These are phyloP conservation scores for Peromyscus polionotus DNA, from an alignment of 2,113 vertebrate genomes.

Conservation along the genomic window DNA sequence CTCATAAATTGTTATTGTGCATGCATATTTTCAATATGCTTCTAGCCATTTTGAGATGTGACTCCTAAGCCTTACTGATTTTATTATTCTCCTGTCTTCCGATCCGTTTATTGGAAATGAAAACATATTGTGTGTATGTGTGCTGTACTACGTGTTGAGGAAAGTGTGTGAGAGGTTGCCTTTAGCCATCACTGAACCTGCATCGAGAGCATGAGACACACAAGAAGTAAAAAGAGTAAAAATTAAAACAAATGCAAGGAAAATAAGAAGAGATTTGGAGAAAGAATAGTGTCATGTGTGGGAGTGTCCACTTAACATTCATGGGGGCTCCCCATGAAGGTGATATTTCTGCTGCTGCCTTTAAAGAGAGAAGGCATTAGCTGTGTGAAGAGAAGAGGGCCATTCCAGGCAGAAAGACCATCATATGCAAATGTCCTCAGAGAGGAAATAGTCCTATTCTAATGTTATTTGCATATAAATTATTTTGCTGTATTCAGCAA, in stretches of 20 bases:
- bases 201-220: background rate
- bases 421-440: background rate
- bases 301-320: too few species aligned
- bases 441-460: slow-evolving; percentile 3
- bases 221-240: background rate
- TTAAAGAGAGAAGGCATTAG: background rate
- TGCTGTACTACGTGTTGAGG: background rate
- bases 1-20: background rate
- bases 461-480: background rate
- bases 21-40: background rate
- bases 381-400: background rate
- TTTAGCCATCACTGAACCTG: background rate
- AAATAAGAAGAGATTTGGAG: background rate
- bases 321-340: background rate
- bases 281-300: background rate
- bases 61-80: background rate
- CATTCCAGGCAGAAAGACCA: background rate
- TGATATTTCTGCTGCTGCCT: background rate
- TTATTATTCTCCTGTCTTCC: background rate
- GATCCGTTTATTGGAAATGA: background rate
- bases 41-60: background rate
- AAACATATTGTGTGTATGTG: background rate
- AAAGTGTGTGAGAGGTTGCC: background rate
- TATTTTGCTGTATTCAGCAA: background rate
- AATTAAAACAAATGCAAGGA: background rate